phyloP scores from a whole-genome alignment of 2,888 invertebrate species.

The Ctenicera cuprea region DNA sequence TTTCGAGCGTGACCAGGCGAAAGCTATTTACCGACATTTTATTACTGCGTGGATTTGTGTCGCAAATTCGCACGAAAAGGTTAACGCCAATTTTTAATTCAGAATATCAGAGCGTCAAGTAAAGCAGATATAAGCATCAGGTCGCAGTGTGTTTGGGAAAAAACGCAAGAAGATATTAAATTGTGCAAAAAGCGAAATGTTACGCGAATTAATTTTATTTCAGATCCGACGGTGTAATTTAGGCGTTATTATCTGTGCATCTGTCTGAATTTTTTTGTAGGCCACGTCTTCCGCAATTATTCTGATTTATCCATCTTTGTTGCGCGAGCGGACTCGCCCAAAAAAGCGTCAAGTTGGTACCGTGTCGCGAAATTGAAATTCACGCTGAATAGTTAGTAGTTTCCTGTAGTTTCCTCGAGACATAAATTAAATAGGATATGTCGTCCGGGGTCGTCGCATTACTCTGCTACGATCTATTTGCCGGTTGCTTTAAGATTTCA shows the following conservation, averaged over 20 bases:
- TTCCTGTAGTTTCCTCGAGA: conserved; percentile 36
- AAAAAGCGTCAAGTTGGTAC: neutral
- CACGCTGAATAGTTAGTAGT: conserved; percentile 31
- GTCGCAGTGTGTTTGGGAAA: neutral
- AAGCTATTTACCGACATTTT: conserved; percentile 17
- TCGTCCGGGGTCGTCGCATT: conserved; percentile 18
- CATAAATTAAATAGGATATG: conserved; percentile 43
- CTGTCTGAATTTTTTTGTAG: conserved; percentile 4
- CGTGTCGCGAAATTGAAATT: conserved; percentile 32
- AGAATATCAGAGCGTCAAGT: neutral
- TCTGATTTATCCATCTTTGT: conserved; percentile 15
- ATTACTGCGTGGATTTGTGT: conserved; percentile 14
- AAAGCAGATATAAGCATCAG: conserved; percentile 9
- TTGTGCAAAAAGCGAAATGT: conserved; percentile 22
- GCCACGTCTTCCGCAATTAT: conserved; percentile 20
- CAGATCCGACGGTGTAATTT: conserved; percentile 23
- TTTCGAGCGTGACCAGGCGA: conserved; percentile 21
- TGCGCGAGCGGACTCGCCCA: neutral
- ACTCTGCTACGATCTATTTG: conserved; percentile 33
- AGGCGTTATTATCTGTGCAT: conserved; percentile 28
- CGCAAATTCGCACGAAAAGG: neutral
- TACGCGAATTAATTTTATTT: conserved; percentile 32
- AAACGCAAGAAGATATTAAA: conserved; percentile 14
- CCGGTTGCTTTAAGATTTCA: conserved; percentile 51
- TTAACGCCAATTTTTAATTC: conserved; percentile 16